Evolutionary conservation across 2,888 invertebrate genomes (phyloP), one percentile per base, ranked within the genome.

Genomic region (Chrysolina oricalcia): DNA sequence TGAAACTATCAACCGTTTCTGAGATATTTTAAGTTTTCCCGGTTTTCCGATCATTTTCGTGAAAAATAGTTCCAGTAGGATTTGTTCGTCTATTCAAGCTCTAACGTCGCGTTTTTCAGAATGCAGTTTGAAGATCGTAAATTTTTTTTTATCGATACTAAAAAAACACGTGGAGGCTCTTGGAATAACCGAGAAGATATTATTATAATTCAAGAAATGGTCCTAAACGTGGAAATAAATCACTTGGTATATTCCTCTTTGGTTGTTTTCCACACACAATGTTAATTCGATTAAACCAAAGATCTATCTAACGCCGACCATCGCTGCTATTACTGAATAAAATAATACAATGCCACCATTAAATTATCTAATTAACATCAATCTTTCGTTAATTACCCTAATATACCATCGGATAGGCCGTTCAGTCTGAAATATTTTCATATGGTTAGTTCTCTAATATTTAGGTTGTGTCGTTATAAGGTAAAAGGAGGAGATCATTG

Each of bases 401-500:
- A 35, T n/a, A n/a, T 15, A 59, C 6, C 59, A 23, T 23, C 8
- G 19, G 15, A 65, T 19, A 15, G 35, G 4, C 23, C 66, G 50
- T 27, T 48, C 15, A 5, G 19, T 48, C 50, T 35, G 67, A 67
- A 67, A 35, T 67, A 67, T 50, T 66, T 66, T 43, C 48, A 27
- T 66, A 46, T 17, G 23, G 50, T 6, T n/a, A 17, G 67, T 67
- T 67, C 27, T 50, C 50, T 67, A 67, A 67, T 67, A 67, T 67
- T 67, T 5, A 67, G 67, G 35, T 67, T 50, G 67, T 50, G 48
- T 50, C 48, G 50, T 27, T 48, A 50, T 67, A 35, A 67, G 67
- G 67, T 67, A 67, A 67, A 67, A 67, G 50, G 50, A 23, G 35
- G 19, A 50, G 67, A 35, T 50, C 67, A 50, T 67, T 35, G 67